Conservation (phyloP, 2,113 vertebrate genomes). For the Setophaga kirtlandii region DNA sequence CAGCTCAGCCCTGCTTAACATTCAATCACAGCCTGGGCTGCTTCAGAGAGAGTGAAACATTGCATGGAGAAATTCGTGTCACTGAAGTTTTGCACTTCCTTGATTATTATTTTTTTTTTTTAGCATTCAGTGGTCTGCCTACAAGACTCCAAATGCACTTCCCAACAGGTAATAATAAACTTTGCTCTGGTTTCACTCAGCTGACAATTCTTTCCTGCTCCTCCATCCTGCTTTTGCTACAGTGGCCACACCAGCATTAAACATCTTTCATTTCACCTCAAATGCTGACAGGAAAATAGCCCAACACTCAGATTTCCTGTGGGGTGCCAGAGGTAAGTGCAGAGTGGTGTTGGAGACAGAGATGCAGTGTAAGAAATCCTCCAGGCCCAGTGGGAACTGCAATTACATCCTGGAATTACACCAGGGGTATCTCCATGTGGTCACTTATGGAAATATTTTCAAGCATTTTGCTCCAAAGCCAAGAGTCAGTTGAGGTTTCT, state of each 20-base stretch:
- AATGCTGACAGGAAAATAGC: background rate
- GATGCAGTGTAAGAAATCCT: background rate
- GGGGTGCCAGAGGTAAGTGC: background rate
- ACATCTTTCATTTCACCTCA: background rate
- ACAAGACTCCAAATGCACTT: background rate
- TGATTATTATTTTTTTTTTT: background rate
- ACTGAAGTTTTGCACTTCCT: slow-evolving; percentile 1
- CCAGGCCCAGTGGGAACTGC: background rate
- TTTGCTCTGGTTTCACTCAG: background rate
- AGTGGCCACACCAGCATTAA: background rate
- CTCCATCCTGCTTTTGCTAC: background rate
- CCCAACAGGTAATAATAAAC: background rate
- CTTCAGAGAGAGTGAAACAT: slow-evolving; percentile 5
- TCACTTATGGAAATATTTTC: background rate
- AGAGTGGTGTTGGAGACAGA: background rate
- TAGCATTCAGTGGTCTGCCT: slow-evolving; percentile 25
- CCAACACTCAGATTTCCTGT: background rate
- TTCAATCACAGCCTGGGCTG: background rate
- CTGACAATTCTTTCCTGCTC: background rate
- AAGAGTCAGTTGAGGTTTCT: background rate
- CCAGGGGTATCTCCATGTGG: background rate
- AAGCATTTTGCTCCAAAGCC: background rate
- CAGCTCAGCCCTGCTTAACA: slow-evolving; percentile 43
- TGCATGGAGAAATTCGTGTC: background rate
- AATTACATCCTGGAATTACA: background rate